Conservation (phyloP, 2,888 invertebrate genomes). For the Caenorhabditis sp. region DNA sequence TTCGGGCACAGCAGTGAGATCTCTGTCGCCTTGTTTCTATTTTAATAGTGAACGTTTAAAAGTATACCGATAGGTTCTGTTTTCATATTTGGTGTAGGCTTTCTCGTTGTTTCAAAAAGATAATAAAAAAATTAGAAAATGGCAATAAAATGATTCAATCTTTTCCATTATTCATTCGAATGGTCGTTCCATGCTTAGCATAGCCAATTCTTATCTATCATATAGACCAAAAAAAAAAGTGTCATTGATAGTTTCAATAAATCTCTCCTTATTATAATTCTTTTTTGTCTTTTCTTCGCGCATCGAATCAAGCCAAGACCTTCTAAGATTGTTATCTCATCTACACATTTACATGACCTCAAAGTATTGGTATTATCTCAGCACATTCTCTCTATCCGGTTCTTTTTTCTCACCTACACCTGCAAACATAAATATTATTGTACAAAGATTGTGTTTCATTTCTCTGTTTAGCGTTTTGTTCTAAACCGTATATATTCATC, state of each 20-base stretch:
- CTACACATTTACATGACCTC: slow-evolving; percentile 10
- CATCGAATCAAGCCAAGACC: slow-evolving; percentile 1
- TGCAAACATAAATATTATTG: slow-evolving; percentile 2
- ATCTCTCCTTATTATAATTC: slow-evolving; percentile 9
- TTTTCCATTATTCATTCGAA: no score
- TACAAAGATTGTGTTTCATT: slow-evolving; percentile 9
- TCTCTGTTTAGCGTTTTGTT: neutral
- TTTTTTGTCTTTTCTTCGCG: slow-evolving; percentile 12
- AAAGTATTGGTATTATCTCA: slow-evolving; percentile 2
- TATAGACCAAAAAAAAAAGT: no score
- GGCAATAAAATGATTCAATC: no score
- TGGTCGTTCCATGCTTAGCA: no score
- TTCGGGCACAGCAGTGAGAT: no score
- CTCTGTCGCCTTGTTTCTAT: no score
- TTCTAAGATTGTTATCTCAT: neutral
- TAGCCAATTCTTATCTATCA: no score
- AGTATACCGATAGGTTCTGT: no score
- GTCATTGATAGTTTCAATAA: neutral
- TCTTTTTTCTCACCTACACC: neutral
- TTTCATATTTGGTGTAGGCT: no score
- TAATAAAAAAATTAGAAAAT: no score
- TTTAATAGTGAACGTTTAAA: no score
- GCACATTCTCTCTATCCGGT: slow-evolving; percentile 6
- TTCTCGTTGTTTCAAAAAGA: no score
- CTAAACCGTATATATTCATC: neutral